These are phyloP conservation scores for Caenorhabditis sp. DNA, from an alignment of 2,888 invertebrate species.

Conservation along the genomic window DNA sequence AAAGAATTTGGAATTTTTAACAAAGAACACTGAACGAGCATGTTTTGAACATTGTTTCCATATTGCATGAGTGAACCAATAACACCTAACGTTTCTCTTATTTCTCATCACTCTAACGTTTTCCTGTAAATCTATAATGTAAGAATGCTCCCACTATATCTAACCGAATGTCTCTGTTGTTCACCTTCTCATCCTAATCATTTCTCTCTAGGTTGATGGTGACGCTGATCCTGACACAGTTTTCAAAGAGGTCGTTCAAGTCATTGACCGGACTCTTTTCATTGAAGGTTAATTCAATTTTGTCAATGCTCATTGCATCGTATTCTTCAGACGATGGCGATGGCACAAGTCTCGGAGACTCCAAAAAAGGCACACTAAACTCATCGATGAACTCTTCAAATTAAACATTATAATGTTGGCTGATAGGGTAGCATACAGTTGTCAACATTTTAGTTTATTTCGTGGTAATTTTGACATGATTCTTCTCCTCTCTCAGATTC, in stretches of 20 bases:
- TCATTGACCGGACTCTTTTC: conserved; percentile 78
- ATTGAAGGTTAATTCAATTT: conserved; percentile 80
- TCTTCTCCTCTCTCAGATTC: too few species aligned
- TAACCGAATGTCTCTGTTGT: conserved; percentile 5
- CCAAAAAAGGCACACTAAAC: conserved; percentile 55
- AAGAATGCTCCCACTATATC: too few species aligned
- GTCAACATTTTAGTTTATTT: background rate
- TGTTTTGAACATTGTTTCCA: background rate
- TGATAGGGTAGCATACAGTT: conserved; percentile 19
- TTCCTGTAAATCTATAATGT: conserved; percentile 1
- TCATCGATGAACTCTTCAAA: conserved; percentile 48
- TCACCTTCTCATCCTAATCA: background rate
- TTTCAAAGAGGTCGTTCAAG: conserved; percentile 77
- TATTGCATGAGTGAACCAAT: background rate
- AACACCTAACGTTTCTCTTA: background rate
- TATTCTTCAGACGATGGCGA: conserved; percentile 62
- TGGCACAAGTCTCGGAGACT: conserved; percentile 56
- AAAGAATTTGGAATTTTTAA: too few species aligned
- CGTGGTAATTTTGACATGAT: background rate
- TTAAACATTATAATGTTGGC: background rate
- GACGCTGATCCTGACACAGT: conserved; percentile 79
- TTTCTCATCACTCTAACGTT: background rate
- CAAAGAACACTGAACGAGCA: too few species aligned
- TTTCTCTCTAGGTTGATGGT: conserved; percentile 77
- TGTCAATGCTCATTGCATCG: background rate